phyloP scores from a whole-genome alignment of 2,113 vertebrate genomes.

The Rafetus swinhoei region DNA sequence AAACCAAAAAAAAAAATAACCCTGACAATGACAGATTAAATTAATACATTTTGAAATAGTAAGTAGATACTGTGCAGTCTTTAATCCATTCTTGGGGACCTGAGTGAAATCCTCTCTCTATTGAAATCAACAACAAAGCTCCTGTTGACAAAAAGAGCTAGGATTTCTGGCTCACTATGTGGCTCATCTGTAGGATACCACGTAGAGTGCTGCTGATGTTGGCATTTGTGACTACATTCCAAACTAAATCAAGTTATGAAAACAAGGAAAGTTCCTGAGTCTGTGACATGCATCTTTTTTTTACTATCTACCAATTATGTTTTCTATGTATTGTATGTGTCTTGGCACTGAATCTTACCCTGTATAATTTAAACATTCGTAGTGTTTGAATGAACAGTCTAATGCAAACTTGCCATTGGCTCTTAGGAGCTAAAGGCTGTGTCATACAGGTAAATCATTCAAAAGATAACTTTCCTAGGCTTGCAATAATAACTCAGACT shows the following conservation, averaged over 20 bases:
- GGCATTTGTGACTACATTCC: background rate
- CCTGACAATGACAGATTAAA: background rate
- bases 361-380: background rate
- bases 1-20: background rate
- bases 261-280: background rate
- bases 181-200: background rate
- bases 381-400: background rate
- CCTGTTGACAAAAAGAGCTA: background rate
- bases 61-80: background rate
- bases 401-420: rapidly evolving
- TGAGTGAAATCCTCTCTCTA: background rate
- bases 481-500: background rate
- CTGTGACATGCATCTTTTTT: background rate
- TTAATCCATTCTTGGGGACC: rapidly evolving
- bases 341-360: background rate
- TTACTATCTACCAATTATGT: background rate
- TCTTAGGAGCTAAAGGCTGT: background rate
- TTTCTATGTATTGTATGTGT: background rate
- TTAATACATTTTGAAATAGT: background rate
- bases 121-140: background rate
- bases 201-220: background rate
- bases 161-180: background rate
- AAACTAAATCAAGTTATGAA: slow-evolving; percentile 48
- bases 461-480: background rate
- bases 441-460: background rate